Percentiles rank a stretch among this genome's conserved stretches.
These are phyloP conservation scores for Corythoichthys haematopterus DNA, from an alignment of 2,113 vertebrate species.

Conservation along the genomic window DNA sequence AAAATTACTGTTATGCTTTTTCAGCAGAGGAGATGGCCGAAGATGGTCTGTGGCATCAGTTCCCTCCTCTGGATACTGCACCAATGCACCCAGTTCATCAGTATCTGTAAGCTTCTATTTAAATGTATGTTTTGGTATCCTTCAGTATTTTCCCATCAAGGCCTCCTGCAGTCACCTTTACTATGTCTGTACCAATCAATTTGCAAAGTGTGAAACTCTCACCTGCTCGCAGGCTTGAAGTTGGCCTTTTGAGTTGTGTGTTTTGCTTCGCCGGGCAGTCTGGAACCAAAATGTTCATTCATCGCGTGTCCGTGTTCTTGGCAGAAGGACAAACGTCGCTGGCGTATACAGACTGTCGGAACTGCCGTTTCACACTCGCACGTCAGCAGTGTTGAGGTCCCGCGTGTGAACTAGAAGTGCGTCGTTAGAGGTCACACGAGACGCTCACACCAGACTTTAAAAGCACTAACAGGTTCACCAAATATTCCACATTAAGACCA, in stretches of 20 bases:
- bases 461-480: background rate
- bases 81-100: slow-evolving; percentile 92
- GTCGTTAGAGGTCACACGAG: background rate
- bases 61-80: slow-evolving; percentile 94
- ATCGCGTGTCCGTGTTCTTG: background rate
- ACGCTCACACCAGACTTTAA: slow-evolving; percentile 5
- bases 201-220: slow-evolving; percentile 5
- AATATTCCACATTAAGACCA: background rate
- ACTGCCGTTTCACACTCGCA: background rate
- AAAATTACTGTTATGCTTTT: background rate
- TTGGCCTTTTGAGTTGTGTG: background rate
- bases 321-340: background rate
- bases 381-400: background rate
- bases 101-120: slow-evolving; percentile 79
- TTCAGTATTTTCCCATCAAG: slow-evolving; percentile 6
- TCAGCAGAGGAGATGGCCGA: slow-evolving; percentile 82
- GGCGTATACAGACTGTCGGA: background rate
- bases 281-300: background rate
- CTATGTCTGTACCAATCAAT: background rate
- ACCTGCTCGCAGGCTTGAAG: background rate
- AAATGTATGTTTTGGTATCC: background rate
- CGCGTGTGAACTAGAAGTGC: background rate
- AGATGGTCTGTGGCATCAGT: slow-evolving; percentile 93
- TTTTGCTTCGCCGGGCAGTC: background rate
- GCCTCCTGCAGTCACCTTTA: background rate